These are phyloP conservation scores for Adela reaumurella DNA, from an alignment of 2,888 invertebrate genomes.

Conservation along the genomic window DNA sequence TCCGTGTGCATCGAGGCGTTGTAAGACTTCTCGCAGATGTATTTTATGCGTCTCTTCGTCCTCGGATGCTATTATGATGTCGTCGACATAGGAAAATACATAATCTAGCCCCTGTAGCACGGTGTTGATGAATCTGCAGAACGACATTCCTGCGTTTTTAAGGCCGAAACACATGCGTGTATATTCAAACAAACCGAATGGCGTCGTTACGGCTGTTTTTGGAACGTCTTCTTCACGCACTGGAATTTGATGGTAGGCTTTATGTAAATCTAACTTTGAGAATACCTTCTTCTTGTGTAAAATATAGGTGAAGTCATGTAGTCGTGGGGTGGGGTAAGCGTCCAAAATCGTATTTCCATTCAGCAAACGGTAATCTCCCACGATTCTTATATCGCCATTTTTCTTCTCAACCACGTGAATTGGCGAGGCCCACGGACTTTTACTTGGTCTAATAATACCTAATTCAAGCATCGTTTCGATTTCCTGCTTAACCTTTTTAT, in stretches of 20 bases:
- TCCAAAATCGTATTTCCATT: background rate
- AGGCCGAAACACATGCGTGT: conserved; percentile 20
- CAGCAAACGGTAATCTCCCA: background rate
- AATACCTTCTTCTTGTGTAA: conserved; percentile 9
- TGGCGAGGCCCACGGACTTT: conserved; percentile 3
- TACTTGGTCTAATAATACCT: conserved; percentile 29
- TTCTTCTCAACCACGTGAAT: conserved; percentile 4
- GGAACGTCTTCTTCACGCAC: conserved; percentile 19
- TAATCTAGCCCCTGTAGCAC: conserved; percentile 16
- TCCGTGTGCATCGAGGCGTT: conserved; percentile 13
- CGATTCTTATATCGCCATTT: background rate
- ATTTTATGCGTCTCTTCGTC: conserved; percentile 11
- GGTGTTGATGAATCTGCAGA: conserved; percentile 22
- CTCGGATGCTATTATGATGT: conserved; percentile 16
- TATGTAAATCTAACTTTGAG: conserved; percentile 13
- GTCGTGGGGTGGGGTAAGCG: conserved; percentile 4
- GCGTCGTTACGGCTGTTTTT: conserved; percentile 26
- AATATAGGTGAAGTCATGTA: conserved; percentile 5
- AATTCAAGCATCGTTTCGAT: conserved; percentile 20
- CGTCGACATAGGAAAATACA: conserved; percentile 18
- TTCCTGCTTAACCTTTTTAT: conserved; percentile 19
- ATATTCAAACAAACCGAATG: conserved; percentile 24
- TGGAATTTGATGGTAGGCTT: conserved; percentile 24
- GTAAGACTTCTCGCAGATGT: conserved; percentile 14
- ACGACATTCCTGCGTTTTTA: conserved; percentile 23